A percentile compares a stretch with the other conserved stretches of the same genome.
Conservation (phyloP, 2,797 vertebrate genomes). For the Arctocebus calabarensis region DNA sequence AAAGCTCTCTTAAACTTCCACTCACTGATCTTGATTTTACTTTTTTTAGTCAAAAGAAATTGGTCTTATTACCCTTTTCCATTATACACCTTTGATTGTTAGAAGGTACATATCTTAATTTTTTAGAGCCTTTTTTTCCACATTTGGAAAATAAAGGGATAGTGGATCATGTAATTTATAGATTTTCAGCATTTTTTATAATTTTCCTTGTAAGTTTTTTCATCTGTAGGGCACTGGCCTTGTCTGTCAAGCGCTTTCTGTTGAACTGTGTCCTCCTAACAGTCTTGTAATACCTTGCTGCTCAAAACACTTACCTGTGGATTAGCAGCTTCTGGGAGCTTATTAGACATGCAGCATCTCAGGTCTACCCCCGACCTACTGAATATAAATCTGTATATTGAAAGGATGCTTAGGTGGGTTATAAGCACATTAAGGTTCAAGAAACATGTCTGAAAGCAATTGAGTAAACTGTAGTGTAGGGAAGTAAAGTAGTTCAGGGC, state of each 20-base stretch:
- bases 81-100: background rate
- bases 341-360: background rate
- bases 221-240: background rate
- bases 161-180: background rate
- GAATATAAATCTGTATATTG: background rate
- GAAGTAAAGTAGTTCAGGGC: background rate
- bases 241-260: background rate
- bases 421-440: background rate
- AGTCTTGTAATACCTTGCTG: slow-evolving; percentile 13
- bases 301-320: background rate
- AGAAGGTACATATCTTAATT: background rate
- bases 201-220: slow-evolving; percentile 8
- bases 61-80: background rate
- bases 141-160: background rate
- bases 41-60: background rate
- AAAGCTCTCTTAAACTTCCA: slow-evolving; percentile 37
- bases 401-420: background rate
- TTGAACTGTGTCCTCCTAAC: slow-evolving; percentile 39
- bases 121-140: background rate
- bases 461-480: background rate
- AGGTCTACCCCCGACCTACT: background rate
- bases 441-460: background rate
- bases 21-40: background rate
- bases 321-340: background rate
- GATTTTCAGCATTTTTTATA: slow-evolving; percentile 39